Percentiles rank a stretch among this genome's conserved stretches.
phyloP scores from a whole-genome alignment of 2,888 invertebrate genomes.

The Laothoe populi region DNA sequence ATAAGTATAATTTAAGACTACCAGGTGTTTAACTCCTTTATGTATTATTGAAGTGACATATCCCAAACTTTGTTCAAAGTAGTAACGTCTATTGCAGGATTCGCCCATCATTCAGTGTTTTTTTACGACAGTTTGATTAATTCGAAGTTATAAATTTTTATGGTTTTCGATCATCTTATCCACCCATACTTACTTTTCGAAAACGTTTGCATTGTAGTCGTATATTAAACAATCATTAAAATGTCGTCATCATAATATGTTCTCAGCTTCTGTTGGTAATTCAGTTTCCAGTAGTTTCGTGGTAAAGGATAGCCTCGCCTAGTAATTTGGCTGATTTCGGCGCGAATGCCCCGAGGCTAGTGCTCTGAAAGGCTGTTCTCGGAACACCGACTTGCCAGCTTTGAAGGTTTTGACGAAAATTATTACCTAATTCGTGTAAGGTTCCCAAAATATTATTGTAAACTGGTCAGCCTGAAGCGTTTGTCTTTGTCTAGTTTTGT shows the following conservation, averaged over 20 bases:
- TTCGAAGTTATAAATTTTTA: no score
- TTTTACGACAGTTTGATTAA: no score
- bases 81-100: no score
- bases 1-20: no score
- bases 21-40: no score
- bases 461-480: background rate
- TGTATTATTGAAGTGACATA: no score
- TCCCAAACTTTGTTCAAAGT: no score
- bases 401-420: slow-evolving; percentile 18
- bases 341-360: slow-evolving; percentile 44
- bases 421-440: slow-evolving; percentile 5
- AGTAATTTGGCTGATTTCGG: slow-evolving; percentile 44
- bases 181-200: no score
- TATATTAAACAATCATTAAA: background rate
- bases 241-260: background rate
- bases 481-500: background rate
- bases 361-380: slow-evolving; percentile 33
- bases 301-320: slow-evolving; percentile 43
- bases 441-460: slow-evolving; percentile 9
- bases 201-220: no score
- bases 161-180: no score
- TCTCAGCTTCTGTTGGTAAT: slow-evolving; percentile 35
- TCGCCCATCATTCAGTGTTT: no score
- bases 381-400: slow-evolving; percentile 17
- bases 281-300: slow-evolving; percentile 45